Evolutionary conservation across 2,797 vertebrate species (phyloP), one percentile per base, ranked within the genome.

Genomic region (Brotula barbata): DNA sequence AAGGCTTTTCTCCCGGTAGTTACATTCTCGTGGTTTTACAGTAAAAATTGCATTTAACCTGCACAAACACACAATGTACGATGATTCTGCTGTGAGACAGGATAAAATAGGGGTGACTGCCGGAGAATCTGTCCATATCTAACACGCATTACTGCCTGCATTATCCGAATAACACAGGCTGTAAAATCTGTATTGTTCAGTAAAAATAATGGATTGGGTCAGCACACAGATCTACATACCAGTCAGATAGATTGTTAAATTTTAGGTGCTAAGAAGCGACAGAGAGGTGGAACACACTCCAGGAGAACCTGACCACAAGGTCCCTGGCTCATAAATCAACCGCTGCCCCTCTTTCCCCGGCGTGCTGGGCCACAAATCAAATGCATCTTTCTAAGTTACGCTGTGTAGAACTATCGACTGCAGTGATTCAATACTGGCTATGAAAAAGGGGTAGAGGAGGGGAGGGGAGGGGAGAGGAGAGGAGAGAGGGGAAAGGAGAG

Each of bases 271-370:
- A 65, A 65, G 76, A 73, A 39, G 68, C 71, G 36, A 71, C 68
- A 63, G 55, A 62, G 72, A 64, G 70, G 69, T 68, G 71, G 66
- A 58, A 69, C 4, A 69, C 4, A 15, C 62, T 68, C 53, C n/a
- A 16, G 75, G 63, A 62, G 51, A 72, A 81, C 76, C 73, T 81
- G 78, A 84, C 77, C 85, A 81, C 81, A 85, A 84, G 85, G 83
- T 78, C 81, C 80, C 73, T 53, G 58, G 59, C 80, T 86, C 80
- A 80, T 88, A 85, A 88, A 88, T 89, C 85, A 89, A 69, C 73
- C 7, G 41, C 58, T 56, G 67, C 65, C 69, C 73, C 71, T 82
- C 84, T 72, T 71, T 84, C 69, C 72, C 77, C 25, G 15, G 68
- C 42, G 25, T 58, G 75, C 81, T 47, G 68, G 60, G 80, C 73